A percentile compares a stretch with the other conserved stretches of the same genome.
Evolutionary conservation across 2,888 invertebrate genomes (phyloP).

Genomic region (Odontocerum albicorne): DNA sequence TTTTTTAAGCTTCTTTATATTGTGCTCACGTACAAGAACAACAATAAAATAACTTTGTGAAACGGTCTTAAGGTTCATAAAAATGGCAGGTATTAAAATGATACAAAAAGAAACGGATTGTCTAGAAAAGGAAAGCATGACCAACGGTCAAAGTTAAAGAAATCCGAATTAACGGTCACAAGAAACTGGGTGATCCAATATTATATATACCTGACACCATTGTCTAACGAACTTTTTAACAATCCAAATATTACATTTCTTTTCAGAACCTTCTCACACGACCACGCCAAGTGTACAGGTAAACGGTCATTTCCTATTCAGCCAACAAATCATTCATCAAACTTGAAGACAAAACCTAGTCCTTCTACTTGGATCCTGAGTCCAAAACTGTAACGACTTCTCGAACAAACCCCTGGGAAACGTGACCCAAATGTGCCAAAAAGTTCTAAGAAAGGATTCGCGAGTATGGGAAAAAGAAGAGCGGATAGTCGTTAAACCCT

Average conservation of each 20-base stretch:
- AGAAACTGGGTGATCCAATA: conserved; percentile 20
- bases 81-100: no score
- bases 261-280: conserved; percentile 14
- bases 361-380: conserved; percentile 10
- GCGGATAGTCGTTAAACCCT: conserved; percentile 3
- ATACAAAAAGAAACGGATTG: no score
- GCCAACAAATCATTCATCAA: conserved; percentile 25
- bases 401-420: conserved; percentile 11
- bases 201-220: conserved; percentile 8
- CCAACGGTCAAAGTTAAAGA: conserved; percentile 11
- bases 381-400: conserved; percentile 28
- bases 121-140: no score
- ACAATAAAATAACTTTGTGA: no score
- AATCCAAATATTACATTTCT: conserved; percentile 5
- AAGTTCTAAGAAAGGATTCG: conserved; percentile 16
- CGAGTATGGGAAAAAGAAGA: conserved; percentile 7
- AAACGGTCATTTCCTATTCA: conserved; percentile 21
- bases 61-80: no score
- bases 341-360: conserved; percentile 18
- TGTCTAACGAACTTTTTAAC: conserved; percentile 13
- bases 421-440: neutral
- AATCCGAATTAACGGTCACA: neutral
- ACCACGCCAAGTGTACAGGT: conserved; percentile 2
- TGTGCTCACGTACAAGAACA: no score
- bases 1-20: no score